Base-by-base conservation (phyloP, 2,888 invertebrate genomes). In the Odontocolon sp. region DNA sequence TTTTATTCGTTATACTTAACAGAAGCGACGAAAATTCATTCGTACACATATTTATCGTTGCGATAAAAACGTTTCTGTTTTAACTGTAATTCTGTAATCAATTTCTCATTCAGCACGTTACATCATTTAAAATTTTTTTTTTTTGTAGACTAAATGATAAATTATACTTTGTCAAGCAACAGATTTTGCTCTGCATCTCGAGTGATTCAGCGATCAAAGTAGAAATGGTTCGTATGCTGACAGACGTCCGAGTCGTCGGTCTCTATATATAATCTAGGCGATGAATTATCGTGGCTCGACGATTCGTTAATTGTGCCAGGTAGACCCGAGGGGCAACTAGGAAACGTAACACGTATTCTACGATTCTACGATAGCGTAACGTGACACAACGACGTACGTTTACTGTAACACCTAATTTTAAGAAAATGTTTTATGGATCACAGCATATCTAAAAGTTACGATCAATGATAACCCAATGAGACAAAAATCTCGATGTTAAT, bases 221-320 rank as follows among this genome's bases (percentile, higher is more conserved):
- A 14, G 50, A 23, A 50, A 50, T 18, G 26, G 5, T 50, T 5
- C 26, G n/a, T 26, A 14, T 5, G 14, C 8, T n/a, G 4, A 47
- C 47, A 23, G 23, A 23, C 21, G 47, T 47, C 5, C 8, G 11
- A 6, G 4, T 50, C n/a, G 21, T 45, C 9, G 45, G n/a, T 23
- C 45, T 9, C 45, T 23, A 23, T 45, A 45, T 23, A 42, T n/a
- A 42, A 18, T 45, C 23, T n/a, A 9, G 23, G 45, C 45, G 45
- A 45, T 45, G 45, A 45, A 45, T 45, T 45, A 45, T 45, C 11
- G 23, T 26, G 23, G 9, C 16, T 40, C 31, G 56, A 57, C 45
- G 50, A 50, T 66, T 45, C 21, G 57, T 66, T 72, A 66, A 72
- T 66, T 59, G 56, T 57, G 18, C n/a, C n/a, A 42, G 28, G 26